A percentile compares a stretch with the other conserved stretches of the same genome.
phyloP scores from a whole-genome alignment of 2,888 invertebrate species.

The Bruchidius siliquastri region DNA sequence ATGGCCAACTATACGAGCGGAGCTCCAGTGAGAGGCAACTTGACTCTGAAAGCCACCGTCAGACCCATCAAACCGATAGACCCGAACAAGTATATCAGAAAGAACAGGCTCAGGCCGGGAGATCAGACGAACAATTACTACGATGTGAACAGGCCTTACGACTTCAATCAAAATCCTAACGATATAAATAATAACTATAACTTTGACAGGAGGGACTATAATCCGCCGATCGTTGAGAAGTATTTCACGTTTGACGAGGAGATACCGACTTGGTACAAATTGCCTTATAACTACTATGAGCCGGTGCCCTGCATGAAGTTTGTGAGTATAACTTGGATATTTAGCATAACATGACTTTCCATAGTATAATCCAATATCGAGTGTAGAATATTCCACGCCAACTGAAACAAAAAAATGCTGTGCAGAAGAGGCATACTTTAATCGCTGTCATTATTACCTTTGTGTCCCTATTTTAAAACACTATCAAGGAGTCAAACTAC shows the following conservation, averaged over 20 bases:
- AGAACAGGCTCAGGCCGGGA: slow-evolving; percentile 23
- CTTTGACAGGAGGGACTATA: slow-evolving; percentile 15
- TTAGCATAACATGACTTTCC: no score
- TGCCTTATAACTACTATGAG: slow-evolving; percentile 56
- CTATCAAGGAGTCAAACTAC: no score
- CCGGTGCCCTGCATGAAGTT: slow-evolving; percentile 68
- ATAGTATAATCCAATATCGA: no score
- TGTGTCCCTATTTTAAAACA: no score
- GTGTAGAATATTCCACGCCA: no score
- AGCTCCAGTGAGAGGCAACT: slow-evolving; percentile 82
- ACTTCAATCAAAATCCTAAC: slow-evolving; percentile 12
- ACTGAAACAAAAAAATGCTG: no score
- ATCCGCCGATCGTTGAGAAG: slow-evolving; percentile 53
- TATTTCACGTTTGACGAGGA: slow-evolving; percentile 76
- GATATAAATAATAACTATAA: slow-evolving; percentile 14
- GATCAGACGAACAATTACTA: slow-evolving; percentile 9
- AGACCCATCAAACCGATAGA: slow-evolving; percentile 57
- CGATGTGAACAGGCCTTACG: slow-evolving; percentile 8
- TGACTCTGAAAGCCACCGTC: slow-evolving; percentile 77
- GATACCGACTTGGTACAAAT: slow-evolving; percentile 75
- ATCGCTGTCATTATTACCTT: no score
- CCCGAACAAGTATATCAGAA: slow-evolving; percentile 25
- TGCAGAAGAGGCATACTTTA: no score
- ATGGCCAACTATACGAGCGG: slow-evolving; percentile 96
- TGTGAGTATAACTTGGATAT: slow-evolving; percentile 48